Conservation (phyloP, 2,888 invertebrate species). For the Augiades crinisus region DNA sequence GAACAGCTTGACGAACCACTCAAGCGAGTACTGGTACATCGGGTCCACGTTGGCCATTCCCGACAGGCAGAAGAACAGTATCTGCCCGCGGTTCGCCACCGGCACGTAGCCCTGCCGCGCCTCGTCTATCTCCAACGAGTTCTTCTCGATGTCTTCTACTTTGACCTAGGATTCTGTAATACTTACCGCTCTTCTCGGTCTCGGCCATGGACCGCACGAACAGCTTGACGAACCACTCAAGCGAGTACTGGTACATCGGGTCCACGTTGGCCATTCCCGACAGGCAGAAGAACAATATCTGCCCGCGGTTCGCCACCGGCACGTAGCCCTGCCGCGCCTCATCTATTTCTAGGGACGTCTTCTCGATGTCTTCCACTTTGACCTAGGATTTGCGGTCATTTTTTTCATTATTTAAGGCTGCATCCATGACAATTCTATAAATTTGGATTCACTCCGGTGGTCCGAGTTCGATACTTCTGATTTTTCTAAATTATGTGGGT, state of each 20-base stretch:
- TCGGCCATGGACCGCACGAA: conserved; percentile 87
- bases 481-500: too few relatives aligned
- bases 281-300: conserved; percentile 93
- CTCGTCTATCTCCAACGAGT: conserved; percentile 90
- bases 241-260: conserved; percentile 97
- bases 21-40: conserved; percentile 97
- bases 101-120: conserved; percentile 91
- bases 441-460: background rate
- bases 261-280: conserved; percentile 93
- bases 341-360: conserved; percentile 92
- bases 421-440: too few relatives aligned
- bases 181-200: conserved; percentile 83
- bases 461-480: too few relatives aligned
- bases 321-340: conserved; percentile 90
- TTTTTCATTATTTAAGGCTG: too few relatives aligned
- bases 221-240: conserved; percentile 94
- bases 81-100: conserved; percentile 92
- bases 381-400: conserved; percentile 69
- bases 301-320: conserved; percentile 92
- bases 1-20: conserved; percentile 94
- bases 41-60: conserved; percentile 94
- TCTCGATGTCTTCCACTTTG: conserved; percentile 91
- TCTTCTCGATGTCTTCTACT: conserved; percentile 91
- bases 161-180: conserved; percentile 82
- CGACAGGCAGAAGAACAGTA: conserved; percentile 93